phyloP scores from a whole-genome alignment of 2,797 vertebrate genomes.

The Tragopan temminckii region DNA sequence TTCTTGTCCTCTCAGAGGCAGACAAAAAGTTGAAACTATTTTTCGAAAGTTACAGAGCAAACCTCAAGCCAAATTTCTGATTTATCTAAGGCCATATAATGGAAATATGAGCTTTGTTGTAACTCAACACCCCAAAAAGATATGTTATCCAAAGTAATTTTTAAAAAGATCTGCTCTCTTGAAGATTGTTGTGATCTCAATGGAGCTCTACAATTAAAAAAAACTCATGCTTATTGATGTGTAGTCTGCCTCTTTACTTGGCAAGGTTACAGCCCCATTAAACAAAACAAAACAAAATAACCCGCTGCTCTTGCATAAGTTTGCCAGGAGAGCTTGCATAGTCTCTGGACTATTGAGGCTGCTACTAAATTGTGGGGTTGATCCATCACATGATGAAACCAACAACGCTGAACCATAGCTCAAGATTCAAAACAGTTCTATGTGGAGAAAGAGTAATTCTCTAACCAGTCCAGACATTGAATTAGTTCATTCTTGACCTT shows the following conservation, averaged over 20 bases:
- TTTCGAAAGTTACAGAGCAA: background rate
- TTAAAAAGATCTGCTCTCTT: background rate
- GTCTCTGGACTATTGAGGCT: constrained; percentile 45
- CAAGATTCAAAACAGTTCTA: constrained; percentile 45
- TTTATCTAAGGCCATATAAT: background rate
- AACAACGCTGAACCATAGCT: constrained; percentile 17
- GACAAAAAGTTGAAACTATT: background rate
- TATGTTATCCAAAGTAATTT: background rate
- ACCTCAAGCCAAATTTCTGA: background rate
- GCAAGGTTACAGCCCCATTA: constrained; percentile 5
- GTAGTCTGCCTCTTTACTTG: background rate
- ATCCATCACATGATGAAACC: constrained; percentile 52
- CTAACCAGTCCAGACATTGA: constrained; percentile 1
- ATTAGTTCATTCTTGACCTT: constrained; percentile 41
- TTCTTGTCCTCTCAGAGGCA: background rate
- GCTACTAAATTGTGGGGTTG: constrained; percentile 36
- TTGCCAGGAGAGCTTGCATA: constrained; percentile 41
- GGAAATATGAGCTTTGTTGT: background rate
- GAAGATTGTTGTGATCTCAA: background rate
- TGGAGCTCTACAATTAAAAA: background rate
- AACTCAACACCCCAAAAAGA: background rate
- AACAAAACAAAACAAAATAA: constrained; percentile 26
- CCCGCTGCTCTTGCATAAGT: constrained; percentile 30
- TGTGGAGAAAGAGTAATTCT: constrained; percentile 3
- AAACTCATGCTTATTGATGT: background rate